These are phyloP conservation scores for Hydrotaea cyrtoneurina DNA, from an alignment of 2,888 invertebrate genomes.

Conservation along the genomic window DNA sequence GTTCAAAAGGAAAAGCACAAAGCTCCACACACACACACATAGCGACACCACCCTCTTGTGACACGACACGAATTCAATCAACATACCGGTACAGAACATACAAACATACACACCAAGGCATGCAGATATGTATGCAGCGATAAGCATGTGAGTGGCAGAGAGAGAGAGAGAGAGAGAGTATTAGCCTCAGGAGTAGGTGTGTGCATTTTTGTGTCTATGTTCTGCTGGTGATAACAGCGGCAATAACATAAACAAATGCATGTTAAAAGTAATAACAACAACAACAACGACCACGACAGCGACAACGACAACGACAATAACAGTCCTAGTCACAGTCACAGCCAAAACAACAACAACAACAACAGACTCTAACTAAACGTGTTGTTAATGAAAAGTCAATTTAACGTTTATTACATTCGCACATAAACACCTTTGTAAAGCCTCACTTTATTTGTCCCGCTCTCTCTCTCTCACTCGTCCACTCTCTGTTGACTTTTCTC, in stretches of 20 bases:
- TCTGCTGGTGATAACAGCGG: not conserved
- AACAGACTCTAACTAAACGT: not conserved
- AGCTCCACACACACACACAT: not conserved
- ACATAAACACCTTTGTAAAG: not conserved
- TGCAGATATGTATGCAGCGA: not conserved
- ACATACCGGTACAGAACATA: not conserved
- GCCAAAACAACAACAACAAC: conserved; percentile 17
- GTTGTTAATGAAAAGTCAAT: conserved; percentile 19
- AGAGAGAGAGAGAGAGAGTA: not conserved
- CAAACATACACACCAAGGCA: not conserved
- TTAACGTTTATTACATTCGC: conserved; percentile 1
- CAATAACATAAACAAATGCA: conserved; percentile 25
- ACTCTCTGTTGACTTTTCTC: too few species aligned
- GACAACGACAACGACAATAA: not conserved
- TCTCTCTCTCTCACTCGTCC: not conserved
- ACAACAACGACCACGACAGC: not conserved
- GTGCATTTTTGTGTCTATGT: not conserved
- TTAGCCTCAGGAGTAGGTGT: not conserved
- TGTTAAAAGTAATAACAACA: not conserved
- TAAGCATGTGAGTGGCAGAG: not conserved
- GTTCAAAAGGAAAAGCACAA: too few species aligned
- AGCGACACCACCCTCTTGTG: not conserved
- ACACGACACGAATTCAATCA: not conserved
- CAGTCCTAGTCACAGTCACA: not conserved
- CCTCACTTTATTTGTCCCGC: not conserved